Percentiles rank a stretch among this genome's conserved stretches.
phyloP scores from a whole-genome alignment of 2,113 vertebrate species.

The Pachyramphus minor region DNA sequence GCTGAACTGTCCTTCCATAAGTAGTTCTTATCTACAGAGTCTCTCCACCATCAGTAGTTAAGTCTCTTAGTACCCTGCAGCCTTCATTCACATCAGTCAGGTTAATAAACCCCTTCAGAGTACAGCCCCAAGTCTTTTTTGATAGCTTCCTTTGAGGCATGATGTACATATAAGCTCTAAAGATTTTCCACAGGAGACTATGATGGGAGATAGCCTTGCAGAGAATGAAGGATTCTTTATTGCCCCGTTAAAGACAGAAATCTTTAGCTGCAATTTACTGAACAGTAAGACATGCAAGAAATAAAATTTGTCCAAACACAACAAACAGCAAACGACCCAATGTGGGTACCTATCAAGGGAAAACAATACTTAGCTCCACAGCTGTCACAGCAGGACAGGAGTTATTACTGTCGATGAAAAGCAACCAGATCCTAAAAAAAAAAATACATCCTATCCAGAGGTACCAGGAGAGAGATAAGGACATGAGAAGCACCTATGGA shows the following conservation, averaged over 20 bases:
- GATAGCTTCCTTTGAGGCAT: constrained; percentile 20
- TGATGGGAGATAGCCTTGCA: neutral
- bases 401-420: neutral
- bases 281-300: constrained; percentile 43
- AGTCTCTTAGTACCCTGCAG: neutral
- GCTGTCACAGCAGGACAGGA: neutral
- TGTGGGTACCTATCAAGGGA: neutral
- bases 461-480: neutral
- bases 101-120: constrained; percentile 38
- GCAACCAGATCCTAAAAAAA: neutral
- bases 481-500: neutral
- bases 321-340: constrained; percentile 29
- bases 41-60: neutral
- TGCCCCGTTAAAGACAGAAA: constrained; percentile 30
- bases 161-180: constrained; percentile 22
- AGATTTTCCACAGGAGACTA: constrained; percentile 18
- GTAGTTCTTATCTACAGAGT: neutral
- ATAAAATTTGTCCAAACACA: constrained; percentile 36
- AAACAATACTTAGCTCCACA: constrained; percentile 24
- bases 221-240: constrained; percentile 44
- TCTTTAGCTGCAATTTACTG: constrained; percentile 35
- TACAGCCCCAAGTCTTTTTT: neutral
- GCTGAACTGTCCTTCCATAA: neutral
- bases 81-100: constrained; percentile 29
- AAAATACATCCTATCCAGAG: neutral